Percentiles rank a stretch among this genome's conserved stretches.
Evolutionary conservation across 37 sponge, comb jelly and placozoan genomes (phyloP).

Genomic region (Petrosia ficiformis): DNA sequence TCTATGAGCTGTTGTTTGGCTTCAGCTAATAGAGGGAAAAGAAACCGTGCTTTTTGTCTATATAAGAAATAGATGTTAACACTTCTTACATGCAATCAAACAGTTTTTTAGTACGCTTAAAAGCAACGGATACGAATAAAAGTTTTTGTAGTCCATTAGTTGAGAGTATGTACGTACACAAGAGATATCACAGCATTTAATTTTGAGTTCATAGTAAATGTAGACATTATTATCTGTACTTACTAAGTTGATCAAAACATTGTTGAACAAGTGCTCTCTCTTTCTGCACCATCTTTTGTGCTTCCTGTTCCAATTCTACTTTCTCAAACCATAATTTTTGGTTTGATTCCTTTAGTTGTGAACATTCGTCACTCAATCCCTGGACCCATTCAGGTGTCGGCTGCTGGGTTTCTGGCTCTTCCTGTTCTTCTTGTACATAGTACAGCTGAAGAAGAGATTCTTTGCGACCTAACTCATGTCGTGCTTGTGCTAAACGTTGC

Average conservation of each 20-base stretch:
- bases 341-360: not conserved
- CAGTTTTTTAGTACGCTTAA: no score
- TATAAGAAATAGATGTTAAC: no score
- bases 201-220: no score
- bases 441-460: not conserved
- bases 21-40: not conserved
- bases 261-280: not conserved
- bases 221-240: no score
- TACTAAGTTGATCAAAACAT: not conserved
- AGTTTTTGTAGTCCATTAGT: no score
- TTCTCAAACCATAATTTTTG: not conserved
- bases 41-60: no score
- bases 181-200: no score
- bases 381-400: not conserved
- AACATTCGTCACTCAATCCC: not conserved
- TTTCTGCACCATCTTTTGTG: not conserved
- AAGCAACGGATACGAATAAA: no score
- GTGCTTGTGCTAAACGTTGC: not conserved
- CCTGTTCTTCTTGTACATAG: not conserved
- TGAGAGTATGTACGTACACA: no score
- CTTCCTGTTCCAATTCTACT: not conserved
- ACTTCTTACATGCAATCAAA: no score
- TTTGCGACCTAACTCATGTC: not conserved
- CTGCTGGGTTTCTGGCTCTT: not conserved
- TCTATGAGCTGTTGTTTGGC: not conserved